Evolutionary conservation across 2,888 invertebrate genomes (phyloP).

Genomic region (Nephrocerus scutellatus): DNA sequence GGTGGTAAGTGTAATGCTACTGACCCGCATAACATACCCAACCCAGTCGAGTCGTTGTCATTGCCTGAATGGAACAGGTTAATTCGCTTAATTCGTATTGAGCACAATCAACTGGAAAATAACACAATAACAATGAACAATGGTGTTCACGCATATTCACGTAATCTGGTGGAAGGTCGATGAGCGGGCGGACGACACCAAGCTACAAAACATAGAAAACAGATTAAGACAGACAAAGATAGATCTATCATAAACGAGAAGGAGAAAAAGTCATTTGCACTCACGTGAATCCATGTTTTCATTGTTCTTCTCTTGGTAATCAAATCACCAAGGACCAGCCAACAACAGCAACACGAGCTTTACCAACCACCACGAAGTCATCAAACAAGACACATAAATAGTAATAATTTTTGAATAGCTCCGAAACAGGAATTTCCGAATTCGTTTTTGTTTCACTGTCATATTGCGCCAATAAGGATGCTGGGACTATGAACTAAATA

Average conservation of each 20-base stretch:
- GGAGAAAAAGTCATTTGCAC: conserved; percentile 11
- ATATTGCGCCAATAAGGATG: no score
- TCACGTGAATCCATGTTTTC: no score
- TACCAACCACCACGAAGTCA: no score
- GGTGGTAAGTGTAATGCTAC: conserved; percentile 30
- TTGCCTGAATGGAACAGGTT: conserved; percentile 1
- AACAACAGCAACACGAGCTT: conserved; percentile 6
- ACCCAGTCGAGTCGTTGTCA: conserved; percentile 2
- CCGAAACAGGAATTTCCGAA: no score
- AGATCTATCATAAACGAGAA: conserved; percentile 25
- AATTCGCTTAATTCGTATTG: conserved; percentile 27
- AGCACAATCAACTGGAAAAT: conserved; percentile 40
- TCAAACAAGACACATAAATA: no score
- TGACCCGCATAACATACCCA: conserved; percentile 22
- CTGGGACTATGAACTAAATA: conserved; percentile 11
- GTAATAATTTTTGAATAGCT: no score
- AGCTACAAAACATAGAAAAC: conserved; percentile 29
- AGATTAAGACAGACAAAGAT: conserved; percentile 25
- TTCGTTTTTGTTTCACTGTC: no score
- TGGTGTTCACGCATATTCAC: conserved; percentile 22
- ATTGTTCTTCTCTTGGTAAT: no score
- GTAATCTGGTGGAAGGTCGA: conserved; percentile 1
- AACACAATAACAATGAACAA: conserved; percentile 39
- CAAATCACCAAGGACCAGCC: conserved; percentile 7
- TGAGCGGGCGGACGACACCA: neutral